Conservation (phyloP, 2,888 invertebrate species). For the Tolmerus cingulatus region DNA sequence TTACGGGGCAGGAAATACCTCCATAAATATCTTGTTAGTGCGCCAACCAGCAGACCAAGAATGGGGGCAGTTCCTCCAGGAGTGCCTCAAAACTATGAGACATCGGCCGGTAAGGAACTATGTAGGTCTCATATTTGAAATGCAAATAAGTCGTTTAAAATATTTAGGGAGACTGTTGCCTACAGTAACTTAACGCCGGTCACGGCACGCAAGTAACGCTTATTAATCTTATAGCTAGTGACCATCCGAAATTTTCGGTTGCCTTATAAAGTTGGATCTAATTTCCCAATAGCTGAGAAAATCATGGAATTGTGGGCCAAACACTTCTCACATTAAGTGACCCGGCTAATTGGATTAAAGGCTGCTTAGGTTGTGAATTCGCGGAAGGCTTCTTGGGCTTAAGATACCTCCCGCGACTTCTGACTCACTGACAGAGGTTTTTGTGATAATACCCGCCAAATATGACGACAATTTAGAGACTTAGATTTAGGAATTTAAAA, state of each 20-base stretch:
- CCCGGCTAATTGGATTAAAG: background rate
- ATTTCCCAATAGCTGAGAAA: background rate
- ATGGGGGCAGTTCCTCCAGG: background rate
- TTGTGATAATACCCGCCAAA: background rate
- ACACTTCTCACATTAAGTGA: background rate
- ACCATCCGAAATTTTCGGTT: background rate
- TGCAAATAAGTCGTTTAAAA: background rate
- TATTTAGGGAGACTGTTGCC: background rate
- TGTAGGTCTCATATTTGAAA: background rate
- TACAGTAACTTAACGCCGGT: background rate
- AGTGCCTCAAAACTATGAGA: background rate
- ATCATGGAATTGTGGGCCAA: background rate
- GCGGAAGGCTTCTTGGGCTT: background rate
- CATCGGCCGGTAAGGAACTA: background rate
- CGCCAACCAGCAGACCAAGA: background rate
- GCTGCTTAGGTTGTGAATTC: background rate
- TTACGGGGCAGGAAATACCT: background rate
- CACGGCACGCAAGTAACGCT: too few species aligned
- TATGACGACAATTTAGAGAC: background rate
- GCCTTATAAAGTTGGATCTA: background rate
- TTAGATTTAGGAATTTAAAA: background rate
- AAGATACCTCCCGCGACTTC: background rate
- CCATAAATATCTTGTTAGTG: background rate
- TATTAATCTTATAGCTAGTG: background rate
- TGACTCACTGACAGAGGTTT: background rate